Evolutionary conservation across 2,888 invertebrate genomes (phyloP), one percentile per base, ranked within the genome.

Genomic region (Laspeyria flexula): DNA sequence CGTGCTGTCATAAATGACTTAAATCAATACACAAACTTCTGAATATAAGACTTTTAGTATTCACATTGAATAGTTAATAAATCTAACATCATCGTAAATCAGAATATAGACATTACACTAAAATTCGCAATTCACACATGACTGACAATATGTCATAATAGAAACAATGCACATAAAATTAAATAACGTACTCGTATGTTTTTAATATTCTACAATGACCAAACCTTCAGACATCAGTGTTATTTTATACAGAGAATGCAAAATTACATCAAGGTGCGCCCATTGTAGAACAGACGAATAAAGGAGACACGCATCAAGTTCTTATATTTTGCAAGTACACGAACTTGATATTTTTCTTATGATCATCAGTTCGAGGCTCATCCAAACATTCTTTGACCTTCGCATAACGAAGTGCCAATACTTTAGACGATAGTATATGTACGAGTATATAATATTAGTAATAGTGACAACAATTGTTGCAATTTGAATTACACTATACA

Each of bases 301-400:
- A 48, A 51, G 35, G 41, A 39, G 50, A 57, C 48, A 49, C 29
- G 43, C 40, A 35, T 47, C 46, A 48, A 49, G 51, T 46, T 35
- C 18, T 31, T 21, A 31, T 16, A 38, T 37, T 55, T 46, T 52
- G 40, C 13, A 21, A 34, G 15, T 34, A 49, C 43, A 43, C 37
- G 41, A 47, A 27, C 10, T 40, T 35, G 21, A 42, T 15, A 34
- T 43, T 37, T 33, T 13, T 27, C 38, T 23, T 34, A 40, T 57
- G 43, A 57, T 58, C 16, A 31, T 44, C 49, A 66, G 52, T 48
- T 43, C 53, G 47, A 51, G 38, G 52, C 47, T 65, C 44, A 49
- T 43, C 55, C 60, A 71, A 70, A 64, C 59, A 60, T 46, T 45
- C 44, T 55, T 57, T 67, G 67, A 72, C 79, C 80, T 80, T 79